Percentiles rank a stretch among this genome's conserved stretches.
These are phyloP conservation scores for Oligia fasciuncula DNA, from an alignment of 2,888 invertebrate genomes.

Conservation along the genomic window DNA sequence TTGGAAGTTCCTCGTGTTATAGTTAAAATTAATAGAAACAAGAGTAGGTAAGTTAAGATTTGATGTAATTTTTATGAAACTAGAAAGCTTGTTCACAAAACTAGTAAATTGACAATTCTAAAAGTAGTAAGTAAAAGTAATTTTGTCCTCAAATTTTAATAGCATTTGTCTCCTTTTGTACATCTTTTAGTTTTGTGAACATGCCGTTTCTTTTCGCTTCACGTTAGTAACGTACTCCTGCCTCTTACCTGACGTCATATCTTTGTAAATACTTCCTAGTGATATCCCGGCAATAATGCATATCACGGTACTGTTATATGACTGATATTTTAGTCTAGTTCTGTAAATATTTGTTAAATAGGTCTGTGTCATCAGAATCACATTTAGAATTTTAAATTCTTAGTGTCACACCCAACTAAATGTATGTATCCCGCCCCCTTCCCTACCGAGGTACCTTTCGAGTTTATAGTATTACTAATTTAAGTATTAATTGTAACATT, in stretches of 20 bases:
- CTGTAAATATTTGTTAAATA: slow-evolving; percentile 78
- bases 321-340: slow-evolving; percentile 80
- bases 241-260: slow-evolving; percentile 73
- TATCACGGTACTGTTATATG: slow-evolving; percentile 83
- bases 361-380: slow-evolving; percentile 69
- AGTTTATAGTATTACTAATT: slow-evolving; percentile 70
- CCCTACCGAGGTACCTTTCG: slow-evolving; percentile 71
- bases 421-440: slow-evolving; percentile 74
- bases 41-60: slow-evolving; percentile 49
- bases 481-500: slow-evolving; percentile 70
- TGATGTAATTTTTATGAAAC: slow-evolving; percentile 42
- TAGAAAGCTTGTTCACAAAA: slow-evolving; percentile 58
- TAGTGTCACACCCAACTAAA: slow-evolving; percentile 75
- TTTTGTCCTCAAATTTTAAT: slow-evolving; percentile 18
- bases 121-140: slow-evolving; percentile 31
- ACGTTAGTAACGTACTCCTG: slow-evolving; percentile 67
- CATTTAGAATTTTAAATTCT: slow-evolving; percentile 78
- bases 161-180: slow-evolving; percentile 33
- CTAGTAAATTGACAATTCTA: slow-evolving; percentile 33
- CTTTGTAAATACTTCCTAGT: slow-evolving; percentile 79
- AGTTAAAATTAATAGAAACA: slow-evolving; percentile 40
- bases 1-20: slow-evolving; percentile 46
- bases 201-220: slow-evolving; percentile 61
- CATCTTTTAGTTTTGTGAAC: slow-evolving; percentile 53
- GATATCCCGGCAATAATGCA: slow-evolving; percentile 89